Evolutionary conservation across 1,140 invertebrate species (phyloP).

Genomic region (Anastrepha ludens): DNA sequence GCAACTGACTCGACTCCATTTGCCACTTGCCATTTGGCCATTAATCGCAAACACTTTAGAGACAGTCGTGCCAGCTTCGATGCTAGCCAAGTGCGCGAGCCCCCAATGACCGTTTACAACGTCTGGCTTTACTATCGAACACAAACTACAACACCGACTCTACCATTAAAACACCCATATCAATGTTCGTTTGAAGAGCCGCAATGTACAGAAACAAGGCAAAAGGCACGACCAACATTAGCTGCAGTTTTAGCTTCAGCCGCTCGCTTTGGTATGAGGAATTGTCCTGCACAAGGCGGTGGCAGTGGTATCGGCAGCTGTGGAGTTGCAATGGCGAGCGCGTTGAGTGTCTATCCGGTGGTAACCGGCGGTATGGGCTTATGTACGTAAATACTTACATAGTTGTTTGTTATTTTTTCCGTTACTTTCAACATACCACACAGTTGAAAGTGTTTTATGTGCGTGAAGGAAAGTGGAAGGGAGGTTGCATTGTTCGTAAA

Average conservation of each 20-base stretch:
- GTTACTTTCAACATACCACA: constrained; percentile 7
- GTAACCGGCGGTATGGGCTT: neutral
- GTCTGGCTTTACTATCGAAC: constrained; percentile 7
- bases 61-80: neutral
- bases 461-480: neutral
- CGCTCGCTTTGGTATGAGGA: neutral
- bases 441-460: constrained; percentile 14
- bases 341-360: neutral
- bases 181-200: neutral
- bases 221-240: neutral
- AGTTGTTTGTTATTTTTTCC: constrained; percentile 45
- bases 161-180: constrained; percentile 16
- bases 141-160: constrained; percentile 2
- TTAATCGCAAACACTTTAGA: constrained; percentile 47
- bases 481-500: neutral
- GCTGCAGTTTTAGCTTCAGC: neutral
- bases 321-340: neutral
- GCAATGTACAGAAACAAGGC: neutral
- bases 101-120: constrained; percentile 34
- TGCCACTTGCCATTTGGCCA: constrained; percentile 47
- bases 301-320: neutral
- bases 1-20: constrained; percentile 45
- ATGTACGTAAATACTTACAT: neutral
- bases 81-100: neutral
- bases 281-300: neutral